Base-by-base conservation (phyloP, 2,888 invertebrate species). In the Caenorhabditis panamensis region DNA sequence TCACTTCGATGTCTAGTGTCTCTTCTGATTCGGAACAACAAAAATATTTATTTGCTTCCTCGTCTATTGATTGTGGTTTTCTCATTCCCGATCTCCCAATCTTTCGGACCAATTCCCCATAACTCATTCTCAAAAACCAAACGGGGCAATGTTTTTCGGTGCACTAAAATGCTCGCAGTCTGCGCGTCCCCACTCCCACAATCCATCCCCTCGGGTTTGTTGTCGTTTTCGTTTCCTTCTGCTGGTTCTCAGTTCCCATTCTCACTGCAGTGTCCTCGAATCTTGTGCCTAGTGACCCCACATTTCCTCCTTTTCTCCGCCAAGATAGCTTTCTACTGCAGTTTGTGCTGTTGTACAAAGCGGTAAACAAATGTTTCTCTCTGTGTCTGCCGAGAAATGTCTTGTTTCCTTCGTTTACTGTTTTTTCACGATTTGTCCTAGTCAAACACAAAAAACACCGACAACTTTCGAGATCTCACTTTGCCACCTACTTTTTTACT, bases 251-350 rank as follows among this genome's bases (percentile, higher is more conserved):
- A 22, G 20, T 51, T 62, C 68, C 59, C 59, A 69, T n/a, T n/a
- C n/a, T n/a, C n/a, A n/a, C n/a, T n/a, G n/a, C n/a, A n/a, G n/a
- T n/a, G n/a, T n/a, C n/a, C n/a, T 41, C 69, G 61, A 69, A 61
- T 59, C 51, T 73, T 66, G 56, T 37, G 13, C 16, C 54, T 31
- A 62, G 41, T 72, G 71, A 72, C 63, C 64, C 56, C 56, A 20
- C n/a, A n/a, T 73, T 64, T 63, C 9, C 28, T 64, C 58, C 31
- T 41, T 59, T 20, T 44, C 59, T 2, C 24, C 24, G 13, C 54
- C 26, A 24, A 13, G 44, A 49, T 18, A 49, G 31, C 31, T 37
- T 58, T 58, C 26, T 37, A 8, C 31, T 47, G 26, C 24, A 24
- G n/a, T 49, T 24, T 51, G 24, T 16, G n/a, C 41, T 6, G 31